phyloP scores from a whole-genome alignment of 1,140 invertebrate species.

The Planococcus citri region DNA sequence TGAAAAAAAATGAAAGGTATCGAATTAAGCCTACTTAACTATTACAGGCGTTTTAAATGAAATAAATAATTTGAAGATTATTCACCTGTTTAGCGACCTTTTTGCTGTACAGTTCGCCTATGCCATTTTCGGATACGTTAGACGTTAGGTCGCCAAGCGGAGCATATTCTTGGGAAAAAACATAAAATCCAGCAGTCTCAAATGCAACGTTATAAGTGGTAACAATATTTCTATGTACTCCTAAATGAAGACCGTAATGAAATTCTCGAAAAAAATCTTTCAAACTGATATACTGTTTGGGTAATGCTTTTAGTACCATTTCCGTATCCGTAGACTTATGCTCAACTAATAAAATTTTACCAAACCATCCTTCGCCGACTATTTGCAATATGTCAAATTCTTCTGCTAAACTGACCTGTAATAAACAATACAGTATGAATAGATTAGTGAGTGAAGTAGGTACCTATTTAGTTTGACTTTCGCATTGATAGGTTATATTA shows the following conservation, averaged over 20 bases:
- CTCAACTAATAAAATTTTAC: constrained; percentile 73
- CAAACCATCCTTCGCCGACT: constrained; percentile 91
- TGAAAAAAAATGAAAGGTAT: too few relatives aligned
- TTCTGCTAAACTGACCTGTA: constrained; percentile 63
- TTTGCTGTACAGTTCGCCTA: constrained; percentile 74
- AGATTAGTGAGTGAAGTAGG: too few relatives aligned
- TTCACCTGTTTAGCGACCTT: constrained; percentile 54
- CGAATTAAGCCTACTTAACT: too few relatives aligned
- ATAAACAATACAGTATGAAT: too few relatives aligned
- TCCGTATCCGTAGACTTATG: constrained; percentile 73
- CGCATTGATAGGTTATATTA: too few relatives aligned
- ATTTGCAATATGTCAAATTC: constrained; percentile 84
- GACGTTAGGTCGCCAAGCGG: constrained; percentile 76
- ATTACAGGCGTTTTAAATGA: too few relatives aligned
- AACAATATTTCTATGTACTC: constrained; percentile 72
- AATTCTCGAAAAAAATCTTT: constrained; percentile 85
- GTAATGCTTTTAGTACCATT: constrained; percentile 72
- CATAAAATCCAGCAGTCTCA: constrained; percentile 71
- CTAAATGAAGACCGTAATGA: constrained; percentile 78
- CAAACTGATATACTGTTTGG: constrained; percentile 65
- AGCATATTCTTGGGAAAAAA: constrained; percentile 81
- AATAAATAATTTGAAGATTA: too few relatives aligned
- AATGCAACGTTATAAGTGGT: constrained; percentile 83
- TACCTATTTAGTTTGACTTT: too few relatives aligned
- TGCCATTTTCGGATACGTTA: constrained; percentile 70